Evolutionary conservation across 2,888 invertebrate species (phyloP).

Genomic region (Drosophila stalkeri): DNA sequence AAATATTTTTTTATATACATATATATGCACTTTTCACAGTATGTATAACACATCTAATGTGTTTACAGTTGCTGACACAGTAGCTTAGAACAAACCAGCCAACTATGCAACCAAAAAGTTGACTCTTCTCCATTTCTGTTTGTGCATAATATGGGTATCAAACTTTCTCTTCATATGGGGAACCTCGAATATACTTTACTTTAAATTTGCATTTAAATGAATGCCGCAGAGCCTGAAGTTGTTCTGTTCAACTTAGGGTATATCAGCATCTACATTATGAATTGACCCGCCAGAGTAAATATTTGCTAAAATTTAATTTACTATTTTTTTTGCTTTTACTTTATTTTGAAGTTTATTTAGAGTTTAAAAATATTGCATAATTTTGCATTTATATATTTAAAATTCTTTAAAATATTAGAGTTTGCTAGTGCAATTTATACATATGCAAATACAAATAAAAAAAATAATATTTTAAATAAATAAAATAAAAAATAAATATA

Average conservation of each 20-base stretch:
- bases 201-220: constrained; percentile 62
- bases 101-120: not conserved
- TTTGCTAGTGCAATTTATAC: not conserved
- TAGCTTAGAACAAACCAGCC: not conserved
- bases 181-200: constrained; percentile 17
- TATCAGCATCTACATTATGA: not conserved
- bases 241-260: not conserved
- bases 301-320: not conserved
- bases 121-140: constrained; percentile 2
- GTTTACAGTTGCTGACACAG: not conserved
- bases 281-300: not conserved
- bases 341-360: not conserved
- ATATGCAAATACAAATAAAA: not conserved
- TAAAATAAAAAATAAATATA: not conserved
- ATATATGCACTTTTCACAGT: not conserved
- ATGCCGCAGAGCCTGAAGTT: not conserved
- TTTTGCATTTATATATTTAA: too few relatives aligned
- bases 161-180: constrained; percentile 22
- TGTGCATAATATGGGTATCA: constrained; percentile 23
- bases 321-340: not conserved
- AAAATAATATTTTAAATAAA: not conserved
- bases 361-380: too few relatives aligned
- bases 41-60: not conserved
- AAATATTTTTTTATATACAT: too few relatives aligned
- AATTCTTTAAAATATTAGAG: too few relatives aligned